Conservation (phyloP, 2,113 vertebrate species). For the Sylvilagus bachmani region DNA sequence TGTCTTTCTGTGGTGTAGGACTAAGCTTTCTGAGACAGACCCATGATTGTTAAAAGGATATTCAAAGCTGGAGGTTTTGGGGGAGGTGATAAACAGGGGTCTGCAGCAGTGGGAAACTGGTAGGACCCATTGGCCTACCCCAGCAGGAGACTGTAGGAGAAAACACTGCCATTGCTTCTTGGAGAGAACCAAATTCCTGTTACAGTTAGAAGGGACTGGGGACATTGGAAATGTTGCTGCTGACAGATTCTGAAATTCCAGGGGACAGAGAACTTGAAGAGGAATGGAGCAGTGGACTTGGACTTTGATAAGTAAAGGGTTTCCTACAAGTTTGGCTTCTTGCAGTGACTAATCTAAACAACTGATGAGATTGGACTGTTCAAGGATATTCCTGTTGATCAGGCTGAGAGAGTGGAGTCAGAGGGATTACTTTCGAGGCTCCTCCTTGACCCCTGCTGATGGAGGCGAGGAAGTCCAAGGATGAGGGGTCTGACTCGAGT, state of each 20-base stretch:
- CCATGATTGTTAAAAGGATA: background rate
- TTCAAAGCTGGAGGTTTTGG: background rate
- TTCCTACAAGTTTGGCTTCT: slow-evolving; percentile 16
- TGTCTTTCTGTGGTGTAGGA: background rate
- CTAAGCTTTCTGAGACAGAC: slow-evolving; percentile 14
- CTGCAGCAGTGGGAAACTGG: background rate
- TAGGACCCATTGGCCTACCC: background rate
- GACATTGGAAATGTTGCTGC: background rate
- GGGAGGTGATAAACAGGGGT: background rate
- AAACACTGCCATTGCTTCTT: background rate
- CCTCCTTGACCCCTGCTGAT: background rate
- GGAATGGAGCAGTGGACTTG: background rate
- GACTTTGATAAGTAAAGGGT: background rate
- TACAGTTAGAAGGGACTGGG: background rate
- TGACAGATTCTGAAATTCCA: slow-evolving; percentile 15
- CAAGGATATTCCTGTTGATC: background rate
- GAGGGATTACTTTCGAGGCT: background rate
- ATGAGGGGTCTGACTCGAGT: background rate
- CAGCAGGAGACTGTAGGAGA: background rate
- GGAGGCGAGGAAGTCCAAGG: background rate
- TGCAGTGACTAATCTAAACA: slow-evolving; percentile 16
- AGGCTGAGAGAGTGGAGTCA: background rate
- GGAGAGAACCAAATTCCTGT: background rate
- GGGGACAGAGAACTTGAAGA: background rate
- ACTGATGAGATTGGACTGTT: background rate